Evolutionary conservation across 2,113 vertebrate species (phyloP).

Genomic region (Nanorana parkeri): DNA sequence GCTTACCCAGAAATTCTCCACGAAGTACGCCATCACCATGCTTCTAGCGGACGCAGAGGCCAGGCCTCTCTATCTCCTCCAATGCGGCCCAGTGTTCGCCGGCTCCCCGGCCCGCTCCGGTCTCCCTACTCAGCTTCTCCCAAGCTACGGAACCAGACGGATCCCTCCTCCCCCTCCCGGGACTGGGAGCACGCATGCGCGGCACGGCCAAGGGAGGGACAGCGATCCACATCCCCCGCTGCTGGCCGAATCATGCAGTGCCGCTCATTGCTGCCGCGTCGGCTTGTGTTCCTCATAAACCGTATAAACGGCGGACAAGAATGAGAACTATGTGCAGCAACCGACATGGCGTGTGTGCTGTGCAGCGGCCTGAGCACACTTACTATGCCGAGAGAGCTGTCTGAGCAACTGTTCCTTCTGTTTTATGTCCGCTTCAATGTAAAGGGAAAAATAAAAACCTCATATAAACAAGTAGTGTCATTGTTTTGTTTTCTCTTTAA

Average conservation of each 20-base stretch:
- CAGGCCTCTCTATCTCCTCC: background rate
- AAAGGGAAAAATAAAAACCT: no score
- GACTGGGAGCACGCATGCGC: constrained; percentile 59
- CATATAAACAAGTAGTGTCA: no score
- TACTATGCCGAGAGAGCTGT: no score
- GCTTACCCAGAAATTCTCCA: constrained; percentile 91
- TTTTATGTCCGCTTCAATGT: no score
- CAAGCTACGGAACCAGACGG: constrained; percentile 49
- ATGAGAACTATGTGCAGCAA: background rate
- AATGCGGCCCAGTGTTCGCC: constrained; percentile 56
- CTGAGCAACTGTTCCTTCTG: no score
- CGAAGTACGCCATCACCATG: constrained; percentile 92
- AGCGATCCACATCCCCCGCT: background rate
- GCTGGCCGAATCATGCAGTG: background rate
- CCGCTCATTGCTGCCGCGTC: background rate
- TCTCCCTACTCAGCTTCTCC: constrained; percentile 1
- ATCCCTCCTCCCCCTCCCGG: constrained; percentile 55
- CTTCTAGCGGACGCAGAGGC: constrained; percentile 63
- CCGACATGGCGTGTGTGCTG: no score
- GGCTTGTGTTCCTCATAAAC: constrained; percentile 11
- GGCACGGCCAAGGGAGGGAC: background rate
- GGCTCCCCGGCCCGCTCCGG: constrained; percentile 42
- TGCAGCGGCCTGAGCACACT: no score
- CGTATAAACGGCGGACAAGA: background rate
- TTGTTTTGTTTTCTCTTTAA: no score